Conservation (phyloP, 2,888 invertebrate genomes). For the Orchestes rusci region DNA sequence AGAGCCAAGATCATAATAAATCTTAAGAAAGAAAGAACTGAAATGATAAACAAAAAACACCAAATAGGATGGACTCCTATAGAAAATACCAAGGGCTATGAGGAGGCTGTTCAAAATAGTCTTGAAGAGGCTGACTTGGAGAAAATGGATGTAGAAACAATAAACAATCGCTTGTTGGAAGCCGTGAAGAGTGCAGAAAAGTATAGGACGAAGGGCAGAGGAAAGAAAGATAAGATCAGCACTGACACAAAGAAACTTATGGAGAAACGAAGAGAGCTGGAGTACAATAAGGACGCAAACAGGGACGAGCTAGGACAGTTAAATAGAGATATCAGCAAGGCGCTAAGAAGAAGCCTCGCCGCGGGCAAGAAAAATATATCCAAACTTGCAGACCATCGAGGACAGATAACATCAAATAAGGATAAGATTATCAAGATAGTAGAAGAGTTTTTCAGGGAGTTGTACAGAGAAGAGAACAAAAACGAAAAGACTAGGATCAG, state of each 20-base stretch:
- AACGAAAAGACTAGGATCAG: neutral
- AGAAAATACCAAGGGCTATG: constrained; percentile 4
- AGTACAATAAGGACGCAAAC: constrained; percentile 5
- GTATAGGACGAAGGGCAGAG: constrained; percentile 2
- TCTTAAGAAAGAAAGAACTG: too few relatives aligned
- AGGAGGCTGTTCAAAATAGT: too few relatives aligned
- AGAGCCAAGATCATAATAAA: constrained; percentile 4
- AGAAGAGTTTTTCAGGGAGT: neutral
- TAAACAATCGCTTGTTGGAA: constrained; percentile 2
- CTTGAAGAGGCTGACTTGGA: constrained; percentile 5
- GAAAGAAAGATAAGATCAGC: constrained; percentile 2
- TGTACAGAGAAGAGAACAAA: neutral
- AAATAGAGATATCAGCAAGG: constrained; percentile 5
- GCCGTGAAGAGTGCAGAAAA: constrained; percentile 4
- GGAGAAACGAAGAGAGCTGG: constrained; percentile 4
- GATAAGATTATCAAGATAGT: neutral
- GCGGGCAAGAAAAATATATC: neutral
- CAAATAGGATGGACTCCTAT: constrained; percentile 6
- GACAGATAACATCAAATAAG: neutral
- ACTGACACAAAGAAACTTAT: constrained; percentile 5
- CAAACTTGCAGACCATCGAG: neutral
- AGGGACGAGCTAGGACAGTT: neutral
- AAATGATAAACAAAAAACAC: constrained; percentile 1
- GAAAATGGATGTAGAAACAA: constrained; percentile 1
- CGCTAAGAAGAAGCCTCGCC: neutral